phyloP scores from a whole-genome alignment of 2,797 vertebrate genomes.

The Enteromius argenteus region DNA sequence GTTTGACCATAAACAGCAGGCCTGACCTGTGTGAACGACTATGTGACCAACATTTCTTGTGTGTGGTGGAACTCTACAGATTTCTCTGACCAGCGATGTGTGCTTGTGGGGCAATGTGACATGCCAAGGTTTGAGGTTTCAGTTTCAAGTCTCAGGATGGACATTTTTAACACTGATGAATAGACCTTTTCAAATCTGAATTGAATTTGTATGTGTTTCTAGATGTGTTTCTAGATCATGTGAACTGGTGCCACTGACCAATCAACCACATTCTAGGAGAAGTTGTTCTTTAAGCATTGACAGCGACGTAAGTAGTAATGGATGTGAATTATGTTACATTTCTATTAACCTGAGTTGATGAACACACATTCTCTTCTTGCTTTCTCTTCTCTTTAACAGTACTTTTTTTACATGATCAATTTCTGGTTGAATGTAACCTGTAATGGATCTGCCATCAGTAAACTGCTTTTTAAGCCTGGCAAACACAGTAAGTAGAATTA shows the following conservation, averaged over 20 bases:
- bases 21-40: constrained; percentile 75
- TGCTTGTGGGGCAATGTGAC: constrained; percentile 41
- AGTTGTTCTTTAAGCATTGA: constrained; percentile 70
- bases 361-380: background rate
- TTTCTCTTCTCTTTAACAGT: constrained; percentile 47
- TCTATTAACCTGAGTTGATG: background rate
- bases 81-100: constrained; percentile 57
- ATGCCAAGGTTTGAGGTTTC: background rate
- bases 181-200: background rate
- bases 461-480: accelerated
- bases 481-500: constrained; percentile 66
- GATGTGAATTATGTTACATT: background rate
- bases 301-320: constrained; percentile 56
- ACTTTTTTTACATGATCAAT: accelerated
- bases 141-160: background rate
- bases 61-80: constrained; percentile 57
- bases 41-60: constrained; percentile 71
- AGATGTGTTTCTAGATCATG: constrained; percentile 56
- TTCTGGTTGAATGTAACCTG: constrained; percentile 66
- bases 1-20: constrained; percentile 54
- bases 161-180: background rate
- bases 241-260: constrained; percentile 53
- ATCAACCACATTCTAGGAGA: constrained; percentile 23
- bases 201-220: constrained; percentile 6
- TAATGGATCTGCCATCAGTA: constrained; percentile 40